Base-by-base conservation (phyloP, 2,888 invertebrate genomes). In the Pollenia labialis region DNA sequence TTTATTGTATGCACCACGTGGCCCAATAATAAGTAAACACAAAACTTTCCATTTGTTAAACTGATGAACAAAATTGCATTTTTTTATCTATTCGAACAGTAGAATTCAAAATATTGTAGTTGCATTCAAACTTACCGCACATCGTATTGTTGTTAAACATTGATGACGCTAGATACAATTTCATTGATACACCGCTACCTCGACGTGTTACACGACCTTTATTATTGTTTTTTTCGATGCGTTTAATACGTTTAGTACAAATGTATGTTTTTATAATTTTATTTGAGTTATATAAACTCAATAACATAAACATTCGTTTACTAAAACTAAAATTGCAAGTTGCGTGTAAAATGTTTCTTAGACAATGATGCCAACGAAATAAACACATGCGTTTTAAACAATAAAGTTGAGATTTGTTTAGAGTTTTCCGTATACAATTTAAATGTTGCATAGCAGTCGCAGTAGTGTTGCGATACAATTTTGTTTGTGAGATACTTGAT, bases 111-210 rank as follows among this genome's bases (percentile, higher is more conserved):
- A 32, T 6, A 32, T 32, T 32, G 32, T 58, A 58, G 10, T 44
- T 18, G 46, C 32, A 23, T 11, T 23, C 4, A 10, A 40, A 89
- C 91, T 91, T 90, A 92, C 91, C 91, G 86, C 88, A 79, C 92
- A 92, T 92, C 89, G 88, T 91, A 52, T 18, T 83, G 89, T 84
- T 88, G 90, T 89, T 89, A 56, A 71, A 85, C 87, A 81, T 48
- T 71, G 69, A 80, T 83, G 80, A 83, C 66, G 82, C 46, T 58
- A 52, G 44, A 60, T 16, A 86, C 86, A 86, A 83, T 76, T 87
- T 81, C 87, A 87, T 85, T 87, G 89, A 77, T 23, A 88, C 88
- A 60, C 90, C 89, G 88, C 89, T 89, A 87, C 86, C 23, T 14
- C 12, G 14, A 9, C 16, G 62, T 66, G 4, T 32, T 64, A 18